These are phyloP conservation scores for Hydrotaea cyrtoneurina DNA, from an alignment of 2,888 invertebrate species.

Conservation along the genomic window DNA sequence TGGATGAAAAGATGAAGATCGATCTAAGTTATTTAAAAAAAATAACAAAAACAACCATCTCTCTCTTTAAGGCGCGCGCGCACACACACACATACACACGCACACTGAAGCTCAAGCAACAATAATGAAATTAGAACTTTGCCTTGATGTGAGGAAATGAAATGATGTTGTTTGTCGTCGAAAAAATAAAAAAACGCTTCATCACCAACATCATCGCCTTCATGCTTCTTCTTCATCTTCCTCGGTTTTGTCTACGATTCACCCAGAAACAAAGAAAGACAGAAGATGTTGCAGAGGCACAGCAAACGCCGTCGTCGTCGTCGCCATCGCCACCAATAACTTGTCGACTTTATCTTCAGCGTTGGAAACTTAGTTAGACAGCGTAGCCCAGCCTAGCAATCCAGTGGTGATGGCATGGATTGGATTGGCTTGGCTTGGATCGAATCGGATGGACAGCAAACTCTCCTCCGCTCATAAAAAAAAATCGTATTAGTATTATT, in stretches of 20 bases:
- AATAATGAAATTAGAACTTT: constrained; percentile 68
- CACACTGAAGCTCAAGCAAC: background rate
- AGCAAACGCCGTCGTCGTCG: background rate
- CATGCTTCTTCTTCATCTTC: constrained; percentile 14
- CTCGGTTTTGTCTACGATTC: constrained; percentile 46
- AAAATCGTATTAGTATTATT: constrained; percentile 62
- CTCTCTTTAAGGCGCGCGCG: too few relatives aligned
- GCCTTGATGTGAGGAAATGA: constrained; percentile 78
- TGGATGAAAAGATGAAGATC: constrained; percentile 34
- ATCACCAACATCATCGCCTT: background rate
- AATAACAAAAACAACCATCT: background rate
- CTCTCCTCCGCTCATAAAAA: background rate
- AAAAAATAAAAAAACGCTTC: background rate
- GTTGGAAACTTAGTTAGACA: constrained; percentile 7
- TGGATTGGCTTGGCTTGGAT: background rate
- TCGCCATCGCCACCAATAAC: background rate
- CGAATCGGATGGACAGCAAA: background rate
- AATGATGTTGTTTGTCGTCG: constrained; percentile 14
- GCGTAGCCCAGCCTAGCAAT: background rate
- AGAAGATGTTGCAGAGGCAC: constrained; percentile 24
- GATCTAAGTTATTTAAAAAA: background rate
- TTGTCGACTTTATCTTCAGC: constrained; percentile 19
- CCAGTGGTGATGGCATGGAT: background rate
- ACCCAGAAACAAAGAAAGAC: constrained; percentile 65
- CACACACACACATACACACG: background rate